Percentiles rank a stretch among this genome's conserved stretches.
Evolutionary conservation across 2,888 invertebrate genomes (phyloP).

Genomic region (Acanthosepion esculentum): DNA sequence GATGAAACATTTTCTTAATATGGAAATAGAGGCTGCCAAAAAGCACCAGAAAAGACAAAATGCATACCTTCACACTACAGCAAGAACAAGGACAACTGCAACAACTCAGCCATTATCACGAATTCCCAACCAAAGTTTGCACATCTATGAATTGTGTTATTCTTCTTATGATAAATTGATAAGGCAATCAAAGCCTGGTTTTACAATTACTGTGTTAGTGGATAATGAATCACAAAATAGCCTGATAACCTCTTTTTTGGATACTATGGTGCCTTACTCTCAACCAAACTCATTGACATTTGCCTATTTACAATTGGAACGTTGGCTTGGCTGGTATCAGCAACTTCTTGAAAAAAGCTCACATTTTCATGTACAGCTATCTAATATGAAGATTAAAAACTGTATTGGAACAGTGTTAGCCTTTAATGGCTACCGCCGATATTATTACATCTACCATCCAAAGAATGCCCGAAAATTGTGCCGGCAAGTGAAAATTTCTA

Average conservation of each 20-base stretch:
- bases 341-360: constrained; percentile 84
- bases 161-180: constrained; percentile 97
- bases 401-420: constrained; percentile 94
- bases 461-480: constrained; percentile 64
- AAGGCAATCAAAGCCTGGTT: constrained; percentile 92
- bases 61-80: constrained; percentile 53
- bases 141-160: constrained; percentile 90
- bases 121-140: constrained; percentile 58
- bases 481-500: constrained; percentile 47
- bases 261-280: constrained; percentile 95
- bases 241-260: constrained; percentile 91
- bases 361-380: constrained; percentile 85
- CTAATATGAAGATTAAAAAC: constrained; percentile 88
- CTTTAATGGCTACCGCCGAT: constrained; percentile 95
- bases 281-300: constrained; percentile 95
- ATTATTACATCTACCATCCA: constrained; percentile 97
- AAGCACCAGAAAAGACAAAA: constrained; percentile 55
- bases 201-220: constrained; percentile 91
- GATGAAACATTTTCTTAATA: constrained; percentile 79
- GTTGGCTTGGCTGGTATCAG: constrained; percentile 94
- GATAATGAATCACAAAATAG: constrained; percentile 90
- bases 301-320: constrained; percentile 92
- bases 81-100: background rate
- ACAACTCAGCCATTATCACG: background rate
- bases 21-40: constrained; percentile 64